Conservation (phyloP, 1,140 invertebrate genomes). For the Heliconius hermathena region DNA sequence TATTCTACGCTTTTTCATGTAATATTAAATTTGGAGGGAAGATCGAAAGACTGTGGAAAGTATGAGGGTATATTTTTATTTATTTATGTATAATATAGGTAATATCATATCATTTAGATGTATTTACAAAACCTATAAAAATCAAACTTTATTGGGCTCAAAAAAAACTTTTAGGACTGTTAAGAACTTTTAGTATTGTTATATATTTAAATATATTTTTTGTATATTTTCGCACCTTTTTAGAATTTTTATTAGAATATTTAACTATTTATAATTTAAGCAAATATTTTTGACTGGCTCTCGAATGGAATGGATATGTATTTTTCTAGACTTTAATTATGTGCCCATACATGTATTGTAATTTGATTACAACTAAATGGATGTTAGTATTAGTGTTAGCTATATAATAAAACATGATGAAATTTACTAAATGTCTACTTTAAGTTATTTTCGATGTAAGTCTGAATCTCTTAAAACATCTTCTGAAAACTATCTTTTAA, state of each 20-base stretch:
- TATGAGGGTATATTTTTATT: background rate
- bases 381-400: background rate
- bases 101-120: background rate
- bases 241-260: background rate
- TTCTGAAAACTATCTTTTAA: background rate
- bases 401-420: background rate
- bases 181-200: background rate
- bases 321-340: background rate
- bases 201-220: background rate
- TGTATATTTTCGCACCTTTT: background rate
- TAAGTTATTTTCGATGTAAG: too few relatives aligned
- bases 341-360: background rate
- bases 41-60: background rate
- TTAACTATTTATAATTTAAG: background rate
- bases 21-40: background rate
- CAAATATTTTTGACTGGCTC: background rate
- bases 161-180: background rate
- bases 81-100: background rate
- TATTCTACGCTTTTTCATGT: background rate
- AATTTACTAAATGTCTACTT: background rate
- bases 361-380: background rate
- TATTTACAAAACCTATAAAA: conserved; percentile 1
- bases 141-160: background rate
- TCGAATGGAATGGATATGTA: background rate
- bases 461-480: too few relatives aligned